Conservation (phyloP, 2,113 vertebrate species). For the Apaloderma vittatum region DNA sequence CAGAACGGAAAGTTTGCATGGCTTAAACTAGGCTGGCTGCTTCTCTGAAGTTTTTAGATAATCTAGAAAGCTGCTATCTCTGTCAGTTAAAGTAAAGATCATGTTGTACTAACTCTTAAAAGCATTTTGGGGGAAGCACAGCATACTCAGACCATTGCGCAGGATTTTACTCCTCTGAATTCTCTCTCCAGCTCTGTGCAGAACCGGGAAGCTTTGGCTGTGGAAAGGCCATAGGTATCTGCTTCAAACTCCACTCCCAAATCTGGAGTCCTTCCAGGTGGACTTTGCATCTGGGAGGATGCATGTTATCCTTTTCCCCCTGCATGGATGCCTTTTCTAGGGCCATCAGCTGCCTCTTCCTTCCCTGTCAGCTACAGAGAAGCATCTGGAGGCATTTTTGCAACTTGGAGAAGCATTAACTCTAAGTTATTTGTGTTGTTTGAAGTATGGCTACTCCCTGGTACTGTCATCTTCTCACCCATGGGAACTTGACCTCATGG, state of each 20-base stretch:
- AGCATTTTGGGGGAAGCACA: not conserved
- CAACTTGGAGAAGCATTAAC: not conserved
- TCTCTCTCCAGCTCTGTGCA: not conserved
- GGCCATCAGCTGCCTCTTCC: not conserved
- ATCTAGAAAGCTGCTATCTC: not conserved
- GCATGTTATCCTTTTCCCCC: not conserved
- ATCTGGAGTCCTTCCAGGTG: not conserved
- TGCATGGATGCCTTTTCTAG: not conserved
- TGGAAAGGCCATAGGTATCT: not conserved
- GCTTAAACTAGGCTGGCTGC: not conserved
- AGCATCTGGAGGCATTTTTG: conserved; percentile 23
- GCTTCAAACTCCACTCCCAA: not conserved
- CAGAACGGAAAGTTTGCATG: not conserved
- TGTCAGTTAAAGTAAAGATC: not conserved
- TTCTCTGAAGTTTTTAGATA: not conserved
- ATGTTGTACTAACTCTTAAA: not conserved
- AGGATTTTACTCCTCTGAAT: not conserved
- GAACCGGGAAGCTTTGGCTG: not conserved
- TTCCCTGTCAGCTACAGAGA: not conserved
- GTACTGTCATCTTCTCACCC: conserved; percentile 52
- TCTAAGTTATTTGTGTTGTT: conserved; percentile 26
- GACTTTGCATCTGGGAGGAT: not conserved
- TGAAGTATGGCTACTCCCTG: conserved; percentile 52
- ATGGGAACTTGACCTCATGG: conserved; percentile 50
- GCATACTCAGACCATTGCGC: not conserved